Conservation (phyloP, 2,113 vertebrate genomes). For the Rissa tridactyla region DNA sequence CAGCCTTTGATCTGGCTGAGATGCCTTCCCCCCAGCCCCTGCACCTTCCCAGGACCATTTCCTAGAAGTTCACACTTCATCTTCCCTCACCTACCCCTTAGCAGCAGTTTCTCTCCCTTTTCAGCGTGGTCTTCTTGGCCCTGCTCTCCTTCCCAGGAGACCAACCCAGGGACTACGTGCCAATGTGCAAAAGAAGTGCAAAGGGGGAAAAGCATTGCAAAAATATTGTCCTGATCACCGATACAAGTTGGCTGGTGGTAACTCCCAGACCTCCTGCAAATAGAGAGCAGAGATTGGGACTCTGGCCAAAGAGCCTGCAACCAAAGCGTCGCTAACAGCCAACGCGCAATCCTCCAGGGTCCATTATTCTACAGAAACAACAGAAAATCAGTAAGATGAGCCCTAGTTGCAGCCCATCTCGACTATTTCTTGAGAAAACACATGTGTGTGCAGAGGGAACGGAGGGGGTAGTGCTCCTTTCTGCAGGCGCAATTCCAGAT, state of each 20-base stretch:
- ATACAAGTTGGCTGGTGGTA: not conserved
- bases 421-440: constrained; percentile 3
- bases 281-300: not conserved
- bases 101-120: not conserved
- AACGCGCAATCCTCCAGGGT: not conserved
- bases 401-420: not conserved
- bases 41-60: not conserved
- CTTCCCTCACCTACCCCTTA: not conserved
- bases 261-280: not conserved
- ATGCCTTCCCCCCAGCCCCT: not conserved
- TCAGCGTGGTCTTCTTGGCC: not conserved
- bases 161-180: not conserved
- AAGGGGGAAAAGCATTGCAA: not conserved
- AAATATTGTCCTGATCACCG: not conserved
- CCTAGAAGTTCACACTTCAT: not conserved
- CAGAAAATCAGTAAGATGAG: not conserved
- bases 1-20: not conserved
- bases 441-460: not conserved
- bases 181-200: not conserved
- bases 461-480: not conserved
- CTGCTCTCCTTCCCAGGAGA: not conserved
- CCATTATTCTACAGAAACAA: not conserved
- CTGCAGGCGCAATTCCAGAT: not conserved
- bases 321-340: not conserved
- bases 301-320: not conserved